phyloP scores from a whole-genome alignment of 2,113 vertebrate species.

The Atractosteus spatula region DNA sequence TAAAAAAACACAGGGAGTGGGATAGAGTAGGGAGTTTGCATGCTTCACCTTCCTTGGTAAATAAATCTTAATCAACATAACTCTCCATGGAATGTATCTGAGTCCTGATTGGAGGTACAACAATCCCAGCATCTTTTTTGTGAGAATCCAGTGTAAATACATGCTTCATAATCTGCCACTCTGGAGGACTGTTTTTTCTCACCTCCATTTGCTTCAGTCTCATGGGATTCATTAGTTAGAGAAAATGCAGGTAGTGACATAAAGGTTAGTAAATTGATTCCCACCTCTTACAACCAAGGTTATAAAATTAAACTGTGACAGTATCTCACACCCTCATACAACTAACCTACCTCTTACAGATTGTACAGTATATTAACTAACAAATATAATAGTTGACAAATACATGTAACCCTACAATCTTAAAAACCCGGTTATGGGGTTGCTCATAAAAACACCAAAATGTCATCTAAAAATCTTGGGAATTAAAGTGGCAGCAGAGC shows the following conservation, averaged over 20 bases:
- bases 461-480: too few relatives aligned
- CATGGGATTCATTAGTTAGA: slow-evolving; percentile 47
- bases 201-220: slow-evolving; percentile 41
- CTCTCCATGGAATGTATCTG: slow-evolving; percentile 42
- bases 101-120: slow-evolving; percentile 18
- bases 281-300: too few relatives aligned
- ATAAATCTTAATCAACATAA: slow-evolving; percentile 46
- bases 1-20: slow-evolving; percentile 24
- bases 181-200: slow-evolving; percentile 47
- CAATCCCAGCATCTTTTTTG: slow-evolving; percentile 34
- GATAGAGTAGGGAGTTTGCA: neutral
- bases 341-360: too few relatives aligned
- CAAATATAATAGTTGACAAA: too few relatives aligned
- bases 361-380: too few relatives aligned
- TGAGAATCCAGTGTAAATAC: slow-evolving; percentile 27
- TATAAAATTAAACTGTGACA: too few relatives aligned
- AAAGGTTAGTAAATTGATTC: too few relatives aligned
- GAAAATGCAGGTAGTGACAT: slow-evolving; percentile 46
- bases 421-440: too few relatives aligned
- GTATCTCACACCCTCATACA: too few relatives aligned
- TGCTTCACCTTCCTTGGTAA: slow-evolving; percentile 38
- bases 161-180: slow-evolving; percentile 29
- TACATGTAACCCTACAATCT: too few relatives aligned
- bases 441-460: too few relatives aligned
- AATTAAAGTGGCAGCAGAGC: too few relatives aligned